phyloP scores from a whole-genome alignment of 2,113 vertebrate species.

The Cyprinodon tularosa region DNA sequence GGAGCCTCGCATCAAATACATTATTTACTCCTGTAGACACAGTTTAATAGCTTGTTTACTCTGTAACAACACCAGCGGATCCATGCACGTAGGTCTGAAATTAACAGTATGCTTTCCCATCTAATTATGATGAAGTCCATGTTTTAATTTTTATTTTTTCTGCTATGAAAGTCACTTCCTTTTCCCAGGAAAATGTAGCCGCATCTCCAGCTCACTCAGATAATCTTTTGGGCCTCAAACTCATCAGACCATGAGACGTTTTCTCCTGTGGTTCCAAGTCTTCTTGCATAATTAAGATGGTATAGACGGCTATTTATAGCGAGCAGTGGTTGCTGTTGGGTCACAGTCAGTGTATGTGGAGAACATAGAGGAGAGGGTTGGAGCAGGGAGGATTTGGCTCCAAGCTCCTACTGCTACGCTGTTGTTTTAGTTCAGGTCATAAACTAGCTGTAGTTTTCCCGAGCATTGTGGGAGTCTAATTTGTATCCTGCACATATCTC shows the following conservation, averaged over 20 bases:
- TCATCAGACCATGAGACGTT: constrained; percentile 8
- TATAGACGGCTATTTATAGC: constrained; percentile 40
- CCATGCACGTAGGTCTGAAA: not conserved
- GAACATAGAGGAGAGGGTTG: not conserved
- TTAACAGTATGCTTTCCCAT: not conserved
- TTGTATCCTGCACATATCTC: not conserved
- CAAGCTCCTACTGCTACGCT: not conserved
- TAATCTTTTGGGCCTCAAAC: constrained; percentile 2
- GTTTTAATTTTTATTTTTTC: not conserved
- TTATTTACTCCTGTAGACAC: constrained; percentile 41
- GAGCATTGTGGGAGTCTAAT: not conserved
- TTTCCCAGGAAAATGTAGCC: not conserved
- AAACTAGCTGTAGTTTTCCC: not conserved
- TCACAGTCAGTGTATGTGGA: constrained; percentile 7
- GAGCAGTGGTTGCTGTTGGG: constrained; percentile 12
- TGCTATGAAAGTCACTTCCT: not conserved
- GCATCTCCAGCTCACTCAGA: not conserved
- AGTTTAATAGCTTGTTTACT: constrained; percentile 34
- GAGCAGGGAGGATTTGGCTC: not conserved
- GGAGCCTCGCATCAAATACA: constrained; percentile 14
- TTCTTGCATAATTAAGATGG: constrained; percentile 42
- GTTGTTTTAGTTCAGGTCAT: not conserved
- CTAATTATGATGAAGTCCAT: not conserved
- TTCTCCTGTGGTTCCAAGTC: constrained; percentile 28
- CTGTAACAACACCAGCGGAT: not conserved